Evolutionary conservation across 2,797 vertebrate species (phyloP).

Genomic region (Setipinna tenuifilis): DNA sequence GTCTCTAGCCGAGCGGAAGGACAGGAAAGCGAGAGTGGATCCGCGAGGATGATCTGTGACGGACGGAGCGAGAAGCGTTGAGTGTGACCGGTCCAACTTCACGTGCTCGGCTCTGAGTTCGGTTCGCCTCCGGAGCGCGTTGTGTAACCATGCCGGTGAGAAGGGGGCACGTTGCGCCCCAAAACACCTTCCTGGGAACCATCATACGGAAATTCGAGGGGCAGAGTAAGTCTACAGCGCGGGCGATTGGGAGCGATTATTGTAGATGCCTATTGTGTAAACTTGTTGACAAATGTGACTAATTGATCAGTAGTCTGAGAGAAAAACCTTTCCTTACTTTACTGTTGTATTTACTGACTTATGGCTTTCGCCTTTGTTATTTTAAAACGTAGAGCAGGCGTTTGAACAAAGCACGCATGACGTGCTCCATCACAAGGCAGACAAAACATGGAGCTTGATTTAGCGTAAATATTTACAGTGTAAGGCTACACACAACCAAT

Average conservation of each 20-base stretch:
- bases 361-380: background rate
- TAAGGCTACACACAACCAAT: too few relatives aligned
- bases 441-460: background rate
- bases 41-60: slow-evolving; percentile 39
- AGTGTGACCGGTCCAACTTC: slow-evolving; percentile 2
- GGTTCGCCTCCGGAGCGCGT: background rate
- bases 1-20: background rate
- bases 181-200: slow-evolving; percentile 86
- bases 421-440: background rate
- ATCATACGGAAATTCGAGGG: slow-evolving; percentile 88
- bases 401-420: background rate
- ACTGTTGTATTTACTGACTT: background rate
- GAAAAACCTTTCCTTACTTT: background rate
- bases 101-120: background rate
- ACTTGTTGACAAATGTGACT: background rate
- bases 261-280: background rate
- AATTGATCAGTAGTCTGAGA: background rate
- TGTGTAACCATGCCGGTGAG: slow-evolving; percentile 69
- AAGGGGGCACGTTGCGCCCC: slow-evolving; percentile 83
- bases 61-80: slow-evolving; percentile 11
- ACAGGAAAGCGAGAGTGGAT: slow-evolving; percentile 1
- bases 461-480: background rate
- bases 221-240: slow-evolving; percentile 74
- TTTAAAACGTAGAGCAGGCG: background rate
- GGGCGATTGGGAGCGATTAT: too few relatives aligned